Base-by-base conservation (phyloP, 1,140 invertebrate genomes). In the silkworm (Bombyx mori) region DNA sequence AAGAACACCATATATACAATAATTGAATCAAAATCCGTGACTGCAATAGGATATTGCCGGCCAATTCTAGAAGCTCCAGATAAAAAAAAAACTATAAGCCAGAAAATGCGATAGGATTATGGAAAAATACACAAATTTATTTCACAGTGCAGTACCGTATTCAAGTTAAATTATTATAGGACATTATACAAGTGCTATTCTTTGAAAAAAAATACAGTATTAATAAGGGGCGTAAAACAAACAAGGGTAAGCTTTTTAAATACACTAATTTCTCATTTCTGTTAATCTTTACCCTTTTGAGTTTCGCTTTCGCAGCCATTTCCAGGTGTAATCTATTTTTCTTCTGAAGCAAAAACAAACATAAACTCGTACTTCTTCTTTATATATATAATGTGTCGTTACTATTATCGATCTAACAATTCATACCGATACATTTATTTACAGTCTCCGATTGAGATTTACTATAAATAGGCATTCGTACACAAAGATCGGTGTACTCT, bases 291-390 rank as follows among this genome's bases (percentile, higher is more conserved):
- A 87, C 84, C 84, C 80, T 82, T 84, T 71, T 87, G 67, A 85
- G 80, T 79, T 79, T 85, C 73, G 75, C 74, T 79, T 84, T 85
- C 71, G 77, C 79, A 68, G 82, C 84, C 69, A 82, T 84, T 79
- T 87, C 84, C 84, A 82, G 82, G 56, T 85, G 84, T 78, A 87
- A 87, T 85, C 82, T 87, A 85, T 87, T 87, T 87, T 87, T 87
- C 68, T 87, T 87, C 84, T 87, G 84, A 80, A 85, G 82, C 81
- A 84, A 87, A 84, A 87, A 87, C 73, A 87, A 83, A 84, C 73
- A 78, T 63, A 63, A 75, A 62, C 56, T 62, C 42, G 18, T 51
- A 57, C 18, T 49, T 50, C 35, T 5, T 49, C 35, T 49, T 49
- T 56, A 42, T 10, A 48, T 7, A 26, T 55, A 9, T 45, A 8